A percentile compares a stretch with the other conserved stretches of the same genome.
Conservation (phyloP, 1,140 invertebrate genomes). For the Cherax destructor region DNA sequence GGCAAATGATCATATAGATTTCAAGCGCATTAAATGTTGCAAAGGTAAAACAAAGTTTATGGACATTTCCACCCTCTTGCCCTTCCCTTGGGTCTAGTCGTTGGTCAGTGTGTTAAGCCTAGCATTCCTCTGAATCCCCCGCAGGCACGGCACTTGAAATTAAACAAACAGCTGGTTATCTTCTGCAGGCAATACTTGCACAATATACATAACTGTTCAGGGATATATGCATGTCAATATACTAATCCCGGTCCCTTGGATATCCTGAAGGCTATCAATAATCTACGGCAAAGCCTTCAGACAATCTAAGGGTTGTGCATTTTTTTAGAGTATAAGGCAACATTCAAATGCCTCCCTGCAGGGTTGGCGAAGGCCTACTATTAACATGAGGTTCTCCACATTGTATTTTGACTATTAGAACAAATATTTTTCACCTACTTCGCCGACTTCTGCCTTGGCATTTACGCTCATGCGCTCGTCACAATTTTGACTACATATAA, state of each 20-base stretch:
- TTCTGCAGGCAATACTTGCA: neutral
- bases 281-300: neutral
- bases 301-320: neutral
- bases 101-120: neutral
- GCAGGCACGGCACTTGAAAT: too few relatives aligned
- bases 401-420: neutral
- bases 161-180: neutral
- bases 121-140: neutral
- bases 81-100: too few relatives aligned
- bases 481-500: slow-evolving; percentile 5
- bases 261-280: neutral
- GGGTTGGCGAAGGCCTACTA: slow-evolving; percentile 20
- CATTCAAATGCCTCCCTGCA: slow-evolving; percentile 17
- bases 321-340: neutral
- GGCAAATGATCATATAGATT: too few relatives aligned
- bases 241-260: neutral
- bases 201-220: neutral
- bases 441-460: slow-evolving; percentile 16
- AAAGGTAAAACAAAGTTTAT: too few relatives aligned
- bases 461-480: neutral
- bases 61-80: too few relatives aligned
- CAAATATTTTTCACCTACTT: neutral
- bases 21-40: too few relatives aligned
- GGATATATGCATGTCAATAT: slow-evolving; percentile 5
- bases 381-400: neutral